Evolutionary conservation across 2,113 vertebrate genomes (phyloP).

Genomic region (Ochotona princeps): DNA sequence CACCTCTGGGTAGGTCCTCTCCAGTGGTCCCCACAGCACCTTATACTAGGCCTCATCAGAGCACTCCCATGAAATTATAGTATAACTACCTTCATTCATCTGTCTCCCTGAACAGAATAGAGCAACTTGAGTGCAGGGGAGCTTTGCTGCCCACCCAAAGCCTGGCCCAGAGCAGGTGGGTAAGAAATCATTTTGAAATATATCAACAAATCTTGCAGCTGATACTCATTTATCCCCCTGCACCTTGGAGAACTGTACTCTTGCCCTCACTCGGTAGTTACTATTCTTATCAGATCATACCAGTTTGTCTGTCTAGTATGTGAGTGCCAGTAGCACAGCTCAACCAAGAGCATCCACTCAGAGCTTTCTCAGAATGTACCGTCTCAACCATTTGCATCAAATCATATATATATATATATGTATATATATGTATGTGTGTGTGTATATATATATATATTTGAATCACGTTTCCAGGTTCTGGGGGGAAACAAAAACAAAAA

Average conservation of each 20-base stretch:
- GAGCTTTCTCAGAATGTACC: not conserved
- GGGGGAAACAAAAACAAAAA: too few species aligned
- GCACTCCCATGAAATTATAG: too few species aligned
- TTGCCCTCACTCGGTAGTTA: not conserved
- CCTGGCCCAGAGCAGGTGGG: not conserved
- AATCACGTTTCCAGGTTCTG: not conserved
- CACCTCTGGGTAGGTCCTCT: not conserved
- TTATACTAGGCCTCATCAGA: not conserved
- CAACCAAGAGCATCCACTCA: not conserved
- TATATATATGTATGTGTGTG: not conserved
- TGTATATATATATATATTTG: slow-evolving; percentile 14
- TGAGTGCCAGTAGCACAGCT: not conserved
- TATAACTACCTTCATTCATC: not conserved
- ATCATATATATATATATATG: not conserved
- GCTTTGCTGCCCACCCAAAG: accelerated
- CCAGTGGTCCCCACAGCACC: not conserved
- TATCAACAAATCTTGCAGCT: not conserved
- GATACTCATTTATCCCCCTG: not conserved
- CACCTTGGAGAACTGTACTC: not conserved
- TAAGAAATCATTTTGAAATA: not conserved
- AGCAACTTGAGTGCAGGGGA: not conserved
- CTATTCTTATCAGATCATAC: not conserved
- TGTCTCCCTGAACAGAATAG: not conserved
- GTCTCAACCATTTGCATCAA: not conserved
- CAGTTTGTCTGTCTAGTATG: too few species aligned